Evolutionary conservation across 2,797 vertebrate species (phyloP), one percentile per base, ranked within the genome.

Genomic region (Rhincodon typus): DNA sequence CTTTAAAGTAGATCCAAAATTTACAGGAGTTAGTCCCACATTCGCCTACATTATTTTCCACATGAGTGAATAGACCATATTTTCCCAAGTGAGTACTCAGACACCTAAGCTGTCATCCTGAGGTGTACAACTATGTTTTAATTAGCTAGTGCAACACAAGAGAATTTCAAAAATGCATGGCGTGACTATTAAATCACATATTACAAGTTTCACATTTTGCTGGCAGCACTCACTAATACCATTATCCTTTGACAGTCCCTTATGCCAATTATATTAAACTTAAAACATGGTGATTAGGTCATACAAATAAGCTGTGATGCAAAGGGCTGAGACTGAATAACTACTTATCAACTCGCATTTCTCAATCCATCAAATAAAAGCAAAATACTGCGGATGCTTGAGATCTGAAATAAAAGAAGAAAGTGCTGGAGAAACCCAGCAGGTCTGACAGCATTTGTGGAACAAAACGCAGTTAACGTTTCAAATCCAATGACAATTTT

Each of bases 91-190:
- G 62, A 93, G 69, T 93, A 69, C 21, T 93, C 62, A 93, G 62
- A 93, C 90, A 69, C 90, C 90, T 93, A 69, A 69, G 66, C 90
- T 93, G 90, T 93, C 90, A 93, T 38, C 62, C 21, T 93, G n/a
- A 93, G 90, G 66, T 93, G 90, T 30, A 42, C n/a, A 93, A 93
- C n/a, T 23, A 38, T 93, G n/a, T 67, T 69, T 93, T 93, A 93
- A 93, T 93, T 93, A 93, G 90, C n/a, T n/a, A 12, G n/a, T 69
- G 90, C 62, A 66, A 42, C 69, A 19, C 90, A 93, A 69, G 66
- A 69, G 62, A 93, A 93, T 93, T 93, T 67, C 42, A n/a, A n/a
- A 38, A 19, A 93, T 93, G 90, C 34, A 91, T 66, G 57, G 67
- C 79, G 21, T 84, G 46, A 46, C 46, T 84, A 42, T 84, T 46